Base-by-base conservation (phyloP, 2,888 invertebrate genomes). In the Lithophane ornitopus region DNA sequence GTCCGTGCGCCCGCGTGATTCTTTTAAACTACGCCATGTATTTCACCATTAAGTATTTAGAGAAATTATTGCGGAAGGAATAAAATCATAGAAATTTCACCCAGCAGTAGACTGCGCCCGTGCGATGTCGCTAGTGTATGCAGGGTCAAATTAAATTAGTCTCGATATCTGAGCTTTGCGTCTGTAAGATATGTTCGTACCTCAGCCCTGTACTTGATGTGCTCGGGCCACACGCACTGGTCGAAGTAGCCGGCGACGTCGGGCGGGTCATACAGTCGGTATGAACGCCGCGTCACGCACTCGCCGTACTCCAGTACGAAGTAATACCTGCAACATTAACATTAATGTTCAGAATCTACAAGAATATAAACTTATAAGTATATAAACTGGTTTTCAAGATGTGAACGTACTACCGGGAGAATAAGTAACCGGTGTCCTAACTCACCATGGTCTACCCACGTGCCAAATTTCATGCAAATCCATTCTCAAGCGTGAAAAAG, bases 171-270 rank as follows among this genome's bases (percentile, higher is more conserved):
- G 34, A 4, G 41, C 41, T 9, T 41, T 41, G 41, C 9, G 41
- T 9, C 0, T 41, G 14, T 44, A 0, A 44, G 22, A 49, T n/a
- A 3, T 44, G 62, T 52, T 49, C 59, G 9, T 69, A 95, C 95
- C 93, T 93, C 89, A 0, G 92, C 92, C 58, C 97, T 93, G 88
- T 98, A 97, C 87, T 94, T 95, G 76, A 97, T 89, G 91, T 99
- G 98, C 90, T 98, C 97, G n/a, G 99, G 99, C 99, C 99, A 99
- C n/a, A 98, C 98, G 91, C 98, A 97, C 85, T 94, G 94, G 63
- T 99, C 98, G 95, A 99, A 99, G 96, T 99, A 99, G 0, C 98
- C 98, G 0, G 97, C 97, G 3, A 98, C 96, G 95, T 99, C 99
- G 1, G 99, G 98, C 34, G 99, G 99, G 71, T 98, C 97, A 92